Percentiles rank a stretch among this genome's conserved stretches.
phyloP scores from a whole-genome alignment of 2,797 vertebrate species.

The Pseudochirops corinnae region DNA sequence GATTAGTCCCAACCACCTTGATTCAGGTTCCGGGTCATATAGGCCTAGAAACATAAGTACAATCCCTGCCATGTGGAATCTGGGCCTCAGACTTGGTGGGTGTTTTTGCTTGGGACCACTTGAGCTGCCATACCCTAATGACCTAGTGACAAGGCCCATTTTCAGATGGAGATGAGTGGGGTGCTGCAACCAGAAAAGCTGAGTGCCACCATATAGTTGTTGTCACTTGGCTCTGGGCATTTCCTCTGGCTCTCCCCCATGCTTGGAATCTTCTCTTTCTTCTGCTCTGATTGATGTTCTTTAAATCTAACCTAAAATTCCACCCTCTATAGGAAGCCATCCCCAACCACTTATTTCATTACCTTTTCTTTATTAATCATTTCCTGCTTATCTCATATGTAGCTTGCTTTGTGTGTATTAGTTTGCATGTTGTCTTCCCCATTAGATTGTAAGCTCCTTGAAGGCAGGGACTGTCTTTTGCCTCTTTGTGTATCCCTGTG shows the following conservation, averaged over 20 bases:
- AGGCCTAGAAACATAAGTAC: neutral
- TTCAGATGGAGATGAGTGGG: neutral
- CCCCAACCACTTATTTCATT: neutral
- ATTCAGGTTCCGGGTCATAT: neutral
- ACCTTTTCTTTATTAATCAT: neutral
- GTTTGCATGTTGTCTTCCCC: neutral
- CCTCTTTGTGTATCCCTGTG: neutral
- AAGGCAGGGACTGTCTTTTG: neutral
- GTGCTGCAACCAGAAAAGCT: neutral
- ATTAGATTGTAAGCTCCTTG: neutral
- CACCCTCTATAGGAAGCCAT: neutral
- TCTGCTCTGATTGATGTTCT: neutral
- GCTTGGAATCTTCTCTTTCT: neutral
- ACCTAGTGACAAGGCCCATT: too few relatives aligned
- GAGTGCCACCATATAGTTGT: neutral
- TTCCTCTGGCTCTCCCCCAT: neutral
- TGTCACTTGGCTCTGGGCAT: neutral
- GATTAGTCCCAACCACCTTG: neutral
- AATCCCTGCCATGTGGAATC: neutral
- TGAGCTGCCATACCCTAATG: neutral
- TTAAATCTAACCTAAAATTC: neutral
- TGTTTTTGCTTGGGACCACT: neutral
- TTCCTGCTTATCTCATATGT: neutral
- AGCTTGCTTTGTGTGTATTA: neutral
- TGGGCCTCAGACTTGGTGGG: neutral